Conservation (phyloP, 1,140 invertebrate genomes). For the Microplitis mediator region DNA sequence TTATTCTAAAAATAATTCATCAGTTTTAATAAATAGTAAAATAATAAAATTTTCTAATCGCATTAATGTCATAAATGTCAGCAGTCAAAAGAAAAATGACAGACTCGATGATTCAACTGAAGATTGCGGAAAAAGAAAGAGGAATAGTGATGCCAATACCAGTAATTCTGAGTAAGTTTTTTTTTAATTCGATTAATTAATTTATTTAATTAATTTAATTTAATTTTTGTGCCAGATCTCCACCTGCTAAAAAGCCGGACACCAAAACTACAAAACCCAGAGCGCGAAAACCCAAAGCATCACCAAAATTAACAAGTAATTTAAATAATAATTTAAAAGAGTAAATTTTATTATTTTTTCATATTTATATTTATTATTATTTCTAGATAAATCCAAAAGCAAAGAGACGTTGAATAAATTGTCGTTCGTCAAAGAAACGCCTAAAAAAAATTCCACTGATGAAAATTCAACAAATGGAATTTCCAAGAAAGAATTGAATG, state of each 20-base stretch:
- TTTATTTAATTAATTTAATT: conserved; percentile 12
- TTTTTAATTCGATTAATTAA: background rate
- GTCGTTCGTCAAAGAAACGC: background rate
- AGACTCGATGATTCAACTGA: conserved; percentile 17
- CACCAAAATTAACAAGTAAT: conserved; percentile 22
- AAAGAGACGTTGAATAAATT: conserved; percentile 12
- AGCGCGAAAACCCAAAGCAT: background rate
- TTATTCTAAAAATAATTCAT: background rate
- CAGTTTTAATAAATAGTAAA: background rate
- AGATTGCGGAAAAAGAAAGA: conserved; percentile 34
- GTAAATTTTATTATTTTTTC: too few species aligned
- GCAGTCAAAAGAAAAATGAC: conserved; percentile 24
- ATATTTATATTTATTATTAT: background rate
- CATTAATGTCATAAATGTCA: conserved; percentile 32
- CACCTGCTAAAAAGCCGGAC: conserved; percentile 33
- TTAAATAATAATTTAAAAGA: too few species aligned
- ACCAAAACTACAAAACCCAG: conserved; percentile 24
- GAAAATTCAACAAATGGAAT: conserved; percentile 17
- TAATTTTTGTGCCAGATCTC: conserved; percentile 23
- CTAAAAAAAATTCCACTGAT: conserved; percentile 24
- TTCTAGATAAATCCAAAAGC: conserved; percentile 10
- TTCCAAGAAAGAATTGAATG: too few species aligned
- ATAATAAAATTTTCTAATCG: conserved; percentile 38
- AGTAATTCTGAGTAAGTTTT: conserved; percentile 24
- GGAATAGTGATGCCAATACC: background rate